These are phyloP conservation scores for Alcis repandata DNA, from an alignment of 2,888 invertebrate genomes.

Conservation along the genomic window DNA sequence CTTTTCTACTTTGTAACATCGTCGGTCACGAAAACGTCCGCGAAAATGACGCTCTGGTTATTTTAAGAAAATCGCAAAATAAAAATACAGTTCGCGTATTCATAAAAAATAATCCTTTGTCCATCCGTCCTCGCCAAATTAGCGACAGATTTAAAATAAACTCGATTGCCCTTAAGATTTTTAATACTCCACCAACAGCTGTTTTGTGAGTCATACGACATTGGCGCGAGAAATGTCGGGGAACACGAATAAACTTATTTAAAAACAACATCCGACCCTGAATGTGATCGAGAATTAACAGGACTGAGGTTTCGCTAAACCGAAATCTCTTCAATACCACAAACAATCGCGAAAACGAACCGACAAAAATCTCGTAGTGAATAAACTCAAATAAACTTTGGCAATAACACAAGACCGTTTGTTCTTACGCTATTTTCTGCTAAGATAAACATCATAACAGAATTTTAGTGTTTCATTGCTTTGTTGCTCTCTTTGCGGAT, in stretches of 20 bases:
- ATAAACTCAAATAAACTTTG: constrained; percentile 70
- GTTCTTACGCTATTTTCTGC: constrained; percentile 73
- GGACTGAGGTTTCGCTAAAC: constrained; percentile 51
- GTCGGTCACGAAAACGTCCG: neutral
- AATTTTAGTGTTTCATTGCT: constrained; percentile 64
- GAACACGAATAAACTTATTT: constrained; percentile 68
- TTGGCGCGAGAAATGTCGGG: constrained; percentile 72
- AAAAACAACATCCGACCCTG: constrained; percentile 69
- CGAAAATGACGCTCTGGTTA: constrained; percentile 12
- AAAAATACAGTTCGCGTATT: constrained; percentile 26
- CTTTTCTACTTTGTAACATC: neutral
- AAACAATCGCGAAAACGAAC: constrained; percentile 48
- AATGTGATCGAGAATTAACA: constrained; percentile 71
- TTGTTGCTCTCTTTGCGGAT: constrained; percentile 66
- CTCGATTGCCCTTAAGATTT: constrained; percentile 79
- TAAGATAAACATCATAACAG: constrained; percentile 74
- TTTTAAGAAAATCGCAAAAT: constrained; percentile 18
- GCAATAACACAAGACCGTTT: constrained; percentile 71
- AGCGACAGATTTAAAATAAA: constrained; percentile 73
- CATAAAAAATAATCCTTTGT: constrained; percentile 38
- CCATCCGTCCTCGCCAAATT: constrained; percentile 46
- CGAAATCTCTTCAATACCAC: constrained; percentile 47
- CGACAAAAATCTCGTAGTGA: constrained; percentile 60
- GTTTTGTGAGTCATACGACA: constrained; percentile 80
- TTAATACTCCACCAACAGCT: constrained; percentile 80